These are phyloP conservation scores for Asarcornis scutulata DNA, from an alignment of 2,113 vertebrate genomes.

Conservation along the genomic window DNA sequence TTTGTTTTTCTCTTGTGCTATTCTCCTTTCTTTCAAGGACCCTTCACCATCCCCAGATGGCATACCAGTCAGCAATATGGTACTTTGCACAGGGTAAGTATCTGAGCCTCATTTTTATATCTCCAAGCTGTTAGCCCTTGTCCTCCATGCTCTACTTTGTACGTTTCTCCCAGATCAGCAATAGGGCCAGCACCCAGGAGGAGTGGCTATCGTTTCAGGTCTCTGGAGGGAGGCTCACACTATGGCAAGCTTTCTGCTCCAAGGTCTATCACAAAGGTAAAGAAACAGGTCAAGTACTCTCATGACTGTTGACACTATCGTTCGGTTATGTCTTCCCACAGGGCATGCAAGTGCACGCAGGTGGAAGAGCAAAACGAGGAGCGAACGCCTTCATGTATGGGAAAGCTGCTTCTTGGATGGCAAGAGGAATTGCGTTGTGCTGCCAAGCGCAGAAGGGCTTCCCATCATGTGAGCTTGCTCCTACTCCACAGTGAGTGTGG, in stretches of 20 bases:
- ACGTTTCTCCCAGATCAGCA: not conserved
- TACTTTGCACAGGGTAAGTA: not conserved
- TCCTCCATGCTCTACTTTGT: not conserved
- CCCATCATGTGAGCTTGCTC: not conserved
- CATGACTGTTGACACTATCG: not conserved
- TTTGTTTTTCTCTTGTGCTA: not conserved
- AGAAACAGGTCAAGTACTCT: not conserved
- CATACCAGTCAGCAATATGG: accelerated
- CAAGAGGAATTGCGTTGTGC: accelerated
- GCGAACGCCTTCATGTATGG: not conserved
- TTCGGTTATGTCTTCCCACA: not conserved
- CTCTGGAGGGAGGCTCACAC: not conserved
- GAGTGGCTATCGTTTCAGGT: not conserved
- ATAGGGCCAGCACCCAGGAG: not conserved
- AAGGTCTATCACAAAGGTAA: not conserved
- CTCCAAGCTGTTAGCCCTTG: not conserved
- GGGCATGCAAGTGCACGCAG: not conserved
- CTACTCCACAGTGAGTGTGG: not conserved
- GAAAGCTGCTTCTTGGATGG: not conserved
- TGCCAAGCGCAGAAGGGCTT: not conserved
- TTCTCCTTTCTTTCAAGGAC: not conserved
- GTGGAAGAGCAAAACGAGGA: not conserved
- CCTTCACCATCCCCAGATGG: accelerated
- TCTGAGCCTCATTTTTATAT: not conserved
- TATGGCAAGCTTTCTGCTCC: accelerated